Evolutionary conservation across 2,888 invertebrate species (phyloP).

Genomic region (Trichogramma evanescens): DNA sequence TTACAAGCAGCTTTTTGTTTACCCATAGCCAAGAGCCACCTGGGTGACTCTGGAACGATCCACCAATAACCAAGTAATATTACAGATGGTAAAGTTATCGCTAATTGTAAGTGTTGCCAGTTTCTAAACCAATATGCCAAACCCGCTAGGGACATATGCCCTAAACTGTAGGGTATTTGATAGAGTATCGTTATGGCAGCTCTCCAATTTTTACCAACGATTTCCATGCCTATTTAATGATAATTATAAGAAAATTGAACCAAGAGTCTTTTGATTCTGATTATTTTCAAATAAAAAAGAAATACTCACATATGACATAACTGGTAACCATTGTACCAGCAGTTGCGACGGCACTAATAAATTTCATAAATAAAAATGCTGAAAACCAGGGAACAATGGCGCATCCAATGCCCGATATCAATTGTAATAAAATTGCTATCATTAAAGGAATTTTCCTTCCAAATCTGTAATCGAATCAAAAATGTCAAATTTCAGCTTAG

Average conservation of each 20-base stretch:
- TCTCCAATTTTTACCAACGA: constrained; percentile 51
- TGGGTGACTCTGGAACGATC: constrained; percentile 71
- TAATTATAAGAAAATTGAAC: neutral
- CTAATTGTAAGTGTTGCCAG: constrained; percentile 63
- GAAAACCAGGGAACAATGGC: constrained; percentile 63
- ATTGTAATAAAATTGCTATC: constrained; percentile 65
- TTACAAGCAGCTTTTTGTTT: constrained; percentile 56
- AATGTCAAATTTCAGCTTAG: constrained; percentile 9
- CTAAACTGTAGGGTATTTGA: constrained; percentile 65
- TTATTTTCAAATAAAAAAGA: neutral
- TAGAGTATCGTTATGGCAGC: constrained; percentile 58
- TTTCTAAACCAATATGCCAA: constrained; percentile 61
- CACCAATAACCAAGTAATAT: constrained; percentile 59
- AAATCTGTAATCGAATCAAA: constrained; percentile 51
- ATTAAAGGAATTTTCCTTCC: constrained; percentile 71
- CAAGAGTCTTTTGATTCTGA: neutral
- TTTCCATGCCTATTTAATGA: constrained; percentile 45
- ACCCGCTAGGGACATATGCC: constrained; percentile 58
- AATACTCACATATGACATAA: constrained; percentile 50
- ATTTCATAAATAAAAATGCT: constrained; percentile 60
- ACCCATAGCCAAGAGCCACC: constrained; percentile 69
- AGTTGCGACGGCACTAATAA: constrained; percentile 67
- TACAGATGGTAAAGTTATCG: constrained; percentile 58
- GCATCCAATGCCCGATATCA: constrained; percentile 63
- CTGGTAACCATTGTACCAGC: constrained; percentile 77